Evolutionary conservation across 1,140 invertebrate genomes (phyloP).

Genomic region (Maniola jurtina): DNA sequence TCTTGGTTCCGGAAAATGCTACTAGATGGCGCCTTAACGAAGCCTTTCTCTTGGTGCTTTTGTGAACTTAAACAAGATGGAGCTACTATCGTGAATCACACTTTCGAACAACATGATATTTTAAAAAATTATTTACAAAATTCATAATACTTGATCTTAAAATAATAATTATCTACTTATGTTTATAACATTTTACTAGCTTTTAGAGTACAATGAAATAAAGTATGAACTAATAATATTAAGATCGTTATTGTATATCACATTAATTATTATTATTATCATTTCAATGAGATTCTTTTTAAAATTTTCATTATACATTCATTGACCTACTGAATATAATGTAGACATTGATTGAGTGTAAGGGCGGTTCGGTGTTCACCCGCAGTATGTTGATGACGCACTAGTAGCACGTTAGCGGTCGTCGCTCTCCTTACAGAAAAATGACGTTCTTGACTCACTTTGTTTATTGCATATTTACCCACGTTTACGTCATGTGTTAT

Average conservation of each 20-base stretch:
- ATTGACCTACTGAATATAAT: not conserved
- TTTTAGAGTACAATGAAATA: too few relatives aligned
- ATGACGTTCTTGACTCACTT: constrained; percentile 68
- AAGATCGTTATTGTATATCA: too few relatives aligned
- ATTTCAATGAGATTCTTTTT: not conserved
- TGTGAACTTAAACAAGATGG: constrained; percentile 47
- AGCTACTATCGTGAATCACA: constrained; percentile 30
- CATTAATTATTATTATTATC: too few relatives aligned
- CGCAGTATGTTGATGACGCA: constrained; percentile 35
- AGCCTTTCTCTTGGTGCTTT: constrained; percentile 39
- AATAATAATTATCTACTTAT: not conserved
- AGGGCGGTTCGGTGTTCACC: not conserved
- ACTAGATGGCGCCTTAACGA: constrained; percentile 52
- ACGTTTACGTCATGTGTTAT: constrained; percentile 49
- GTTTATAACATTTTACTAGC: too few relatives aligned
- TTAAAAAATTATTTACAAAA: not conserved
- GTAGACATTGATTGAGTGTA: not conserved
- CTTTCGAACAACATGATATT: not conserved
- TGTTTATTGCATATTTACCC: constrained; percentile 60
- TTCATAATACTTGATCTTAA: not conserved
- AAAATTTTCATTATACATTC: constrained; percentile 4
- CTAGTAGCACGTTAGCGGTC: constrained; percentile 51
- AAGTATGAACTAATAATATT: too few relatives aligned
- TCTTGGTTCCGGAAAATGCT: constrained; percentile 58
- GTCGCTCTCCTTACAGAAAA: constrained; percentile 62